Evolutionary conservation across 2,888 invertebrate species (phyloP), one percentile per base, ranked within the genome.

Genomic region (Gerosis bhagava): DNA sequence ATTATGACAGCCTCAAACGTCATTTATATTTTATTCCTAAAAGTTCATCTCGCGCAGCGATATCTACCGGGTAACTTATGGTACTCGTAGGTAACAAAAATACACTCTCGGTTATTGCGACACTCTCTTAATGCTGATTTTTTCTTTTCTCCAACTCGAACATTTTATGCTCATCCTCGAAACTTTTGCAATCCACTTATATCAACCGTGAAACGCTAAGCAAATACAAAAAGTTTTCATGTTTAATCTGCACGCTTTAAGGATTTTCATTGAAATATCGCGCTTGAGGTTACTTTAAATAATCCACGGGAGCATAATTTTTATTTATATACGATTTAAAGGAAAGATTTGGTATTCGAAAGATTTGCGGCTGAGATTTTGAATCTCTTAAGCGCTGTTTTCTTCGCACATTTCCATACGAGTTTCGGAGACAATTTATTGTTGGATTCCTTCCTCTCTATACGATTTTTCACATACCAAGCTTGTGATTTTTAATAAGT

Each of bases 171-270:
- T 81, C 83, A 82, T 86, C 83, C 82, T 75, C 63, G 56, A 74
- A 88, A 88, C 86, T 87, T 88, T 88, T 73, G 84, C 86, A 88
- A 88, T 88, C 81, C 87, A 87, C 86, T 88, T 87, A 87, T 83
- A 84, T 86, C 87, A 84, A 76, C 81, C 77, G 80, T 82, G 83
- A 82, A 82, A 78, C 77, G 80, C 76, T 80, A 83, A 83, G 82
- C 80, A 86, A 86, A 88, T 80, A 87, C 82, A 84, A 84, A 88
- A 88, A 86, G 68, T 87, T 87, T 72, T 72, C 73, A 71, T 78
- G 78, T 83, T 84, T 86, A 86, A 88, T 87, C 84, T 83, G 67
- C 76, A 70, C 76, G 72, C 78, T 83, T 81, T 83, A 78, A 79
- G 79, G 77, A 74, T 83, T 83, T 83, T 77, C 82, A 86, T 83